Conservation (phyloP, 2,113 vertebrate species). For the Halichoerus grypus region DNA sequence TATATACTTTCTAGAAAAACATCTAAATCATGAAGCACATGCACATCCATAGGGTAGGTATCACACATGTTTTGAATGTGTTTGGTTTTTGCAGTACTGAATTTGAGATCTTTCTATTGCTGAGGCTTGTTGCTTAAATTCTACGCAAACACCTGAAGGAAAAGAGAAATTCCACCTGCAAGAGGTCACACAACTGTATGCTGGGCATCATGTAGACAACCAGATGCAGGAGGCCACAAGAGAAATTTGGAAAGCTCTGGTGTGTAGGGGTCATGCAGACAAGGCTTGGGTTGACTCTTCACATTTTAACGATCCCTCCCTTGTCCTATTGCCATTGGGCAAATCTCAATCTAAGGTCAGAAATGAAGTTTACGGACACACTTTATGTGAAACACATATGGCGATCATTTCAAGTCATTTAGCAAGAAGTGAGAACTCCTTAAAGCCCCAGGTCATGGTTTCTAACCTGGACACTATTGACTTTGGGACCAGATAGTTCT, state of each 20-base stretch:
- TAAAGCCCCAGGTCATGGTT: background rate
- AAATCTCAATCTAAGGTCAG: background rate
- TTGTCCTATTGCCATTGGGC: background rate
- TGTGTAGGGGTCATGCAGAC: background rate
- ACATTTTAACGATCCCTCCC: background rate
- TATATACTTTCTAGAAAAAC: slow-evolving; percentile 46
- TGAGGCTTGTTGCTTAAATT: slow-evolving; percentile 9
- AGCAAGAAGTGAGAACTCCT: background rate
- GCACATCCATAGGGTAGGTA: background rate
- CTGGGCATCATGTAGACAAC: background rate
- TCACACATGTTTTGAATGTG: background rate
- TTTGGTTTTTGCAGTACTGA: background rate
- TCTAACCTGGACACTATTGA: background rate
- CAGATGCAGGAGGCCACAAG: background rate
- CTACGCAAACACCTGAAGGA: background rate
- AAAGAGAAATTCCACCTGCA: background rate
- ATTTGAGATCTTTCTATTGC: slow-evolving; percentile 9
- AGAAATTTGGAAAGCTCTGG: background rate
- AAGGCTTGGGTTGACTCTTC: background rate
- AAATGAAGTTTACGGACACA: background rate
- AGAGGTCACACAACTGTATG: background rate
- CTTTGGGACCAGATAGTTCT: background rate
- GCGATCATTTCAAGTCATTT: background rate
- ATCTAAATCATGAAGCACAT: slow-evolving; percentile 4
- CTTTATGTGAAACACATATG: background rate